Evolutionary conservation across 2,797 vertebrate species (phyloP).

Genomic region (Syngnathus rostellatus): DNA sequence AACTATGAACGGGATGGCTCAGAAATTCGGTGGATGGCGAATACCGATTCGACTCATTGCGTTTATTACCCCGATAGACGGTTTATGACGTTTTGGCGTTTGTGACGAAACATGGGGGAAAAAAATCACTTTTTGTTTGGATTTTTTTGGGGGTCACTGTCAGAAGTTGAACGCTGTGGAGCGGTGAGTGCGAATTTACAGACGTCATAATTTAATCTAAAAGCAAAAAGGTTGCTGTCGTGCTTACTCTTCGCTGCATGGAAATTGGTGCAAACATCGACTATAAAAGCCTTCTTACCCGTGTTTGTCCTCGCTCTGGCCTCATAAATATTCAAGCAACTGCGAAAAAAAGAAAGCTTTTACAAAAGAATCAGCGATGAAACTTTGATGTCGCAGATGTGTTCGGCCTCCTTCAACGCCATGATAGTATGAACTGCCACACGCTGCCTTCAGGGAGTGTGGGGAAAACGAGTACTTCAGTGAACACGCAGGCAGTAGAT

Average conservation of each 20-base stretch:
- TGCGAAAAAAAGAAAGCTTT: neutral
- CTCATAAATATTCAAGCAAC: neutral
- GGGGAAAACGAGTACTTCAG: neutral
- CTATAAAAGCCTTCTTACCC: neutral
- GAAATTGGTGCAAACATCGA: neutral
- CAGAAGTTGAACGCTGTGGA: slow-evolving; percentile 3
- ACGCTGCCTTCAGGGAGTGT: neutral
- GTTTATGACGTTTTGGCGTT: neutral
- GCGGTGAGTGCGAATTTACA: neutral
- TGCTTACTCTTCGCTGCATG: neutral
- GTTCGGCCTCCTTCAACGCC: neutral
- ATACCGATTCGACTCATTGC: neutral
- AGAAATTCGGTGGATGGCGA: neutral
- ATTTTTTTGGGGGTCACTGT: neutral
- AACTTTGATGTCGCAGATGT: slow-evolving; percentile 8
- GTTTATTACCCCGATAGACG: neutral
- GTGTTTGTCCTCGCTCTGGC: neutral
- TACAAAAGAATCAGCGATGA: neutral
- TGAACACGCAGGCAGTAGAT: neutral
- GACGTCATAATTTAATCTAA: neutral
- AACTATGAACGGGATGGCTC: neutral
- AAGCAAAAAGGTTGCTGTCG: neutral
- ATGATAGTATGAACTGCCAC: slow-evolving; percentile 6
- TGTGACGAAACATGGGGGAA: neutral
- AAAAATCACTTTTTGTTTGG: neutral